Evolutionary conservation across 2,888 invertebrate species (phyloP).

Genomic region (Harmothoe impar): DNA sequence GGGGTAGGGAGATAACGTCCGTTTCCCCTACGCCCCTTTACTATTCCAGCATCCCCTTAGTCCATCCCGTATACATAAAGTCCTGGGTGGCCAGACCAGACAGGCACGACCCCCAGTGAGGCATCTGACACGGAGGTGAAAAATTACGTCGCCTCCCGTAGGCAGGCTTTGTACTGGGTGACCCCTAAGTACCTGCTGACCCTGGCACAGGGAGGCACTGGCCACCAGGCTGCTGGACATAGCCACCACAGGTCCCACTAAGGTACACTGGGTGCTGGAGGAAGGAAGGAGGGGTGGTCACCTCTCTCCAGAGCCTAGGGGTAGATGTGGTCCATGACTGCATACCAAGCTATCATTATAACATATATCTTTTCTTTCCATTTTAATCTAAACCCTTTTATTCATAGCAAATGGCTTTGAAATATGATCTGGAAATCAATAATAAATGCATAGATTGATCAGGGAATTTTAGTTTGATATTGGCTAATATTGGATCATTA

Average conservation of each 20-base stretch:
- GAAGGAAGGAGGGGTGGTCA: slow-evolving; percentile 1
- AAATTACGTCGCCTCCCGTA: slow-evolving; percentile 49
- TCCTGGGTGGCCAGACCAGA: neutral
- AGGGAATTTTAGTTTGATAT: too few species aligned
- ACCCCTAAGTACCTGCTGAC: slow-evolving; percentile 43
- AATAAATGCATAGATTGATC: too few species aligned
- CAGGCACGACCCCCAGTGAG: neutral
- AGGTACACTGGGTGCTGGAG: too few species aligned
- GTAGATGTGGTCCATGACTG: neutral
- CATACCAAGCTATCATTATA: too few species aligned
- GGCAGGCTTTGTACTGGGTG: slow-evolving; percentile 41
- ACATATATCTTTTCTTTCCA: too few species aligned
- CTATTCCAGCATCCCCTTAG: too few species aligned
- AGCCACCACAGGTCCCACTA: neutral
- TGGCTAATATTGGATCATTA: too few species aligned
- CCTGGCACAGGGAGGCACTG: slow-evolving; percentile 30
- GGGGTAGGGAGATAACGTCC: too few species aligned
- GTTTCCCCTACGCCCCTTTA: too few species aligned
- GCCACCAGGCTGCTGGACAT: neutral
- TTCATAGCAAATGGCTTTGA: too few species aligned
- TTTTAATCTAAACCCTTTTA: too few species aligned
- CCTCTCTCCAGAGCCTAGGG: neutral
- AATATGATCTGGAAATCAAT: too few species aligned
- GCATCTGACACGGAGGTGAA: slow-evolving; percentile 50
- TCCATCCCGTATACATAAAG: neutral